A percentile compares a stretch with the other conserved stretches of the same genome.
Conservation (phyloP, 2,113 vertebrate species). For the Hemiprocne comata region DNA sequence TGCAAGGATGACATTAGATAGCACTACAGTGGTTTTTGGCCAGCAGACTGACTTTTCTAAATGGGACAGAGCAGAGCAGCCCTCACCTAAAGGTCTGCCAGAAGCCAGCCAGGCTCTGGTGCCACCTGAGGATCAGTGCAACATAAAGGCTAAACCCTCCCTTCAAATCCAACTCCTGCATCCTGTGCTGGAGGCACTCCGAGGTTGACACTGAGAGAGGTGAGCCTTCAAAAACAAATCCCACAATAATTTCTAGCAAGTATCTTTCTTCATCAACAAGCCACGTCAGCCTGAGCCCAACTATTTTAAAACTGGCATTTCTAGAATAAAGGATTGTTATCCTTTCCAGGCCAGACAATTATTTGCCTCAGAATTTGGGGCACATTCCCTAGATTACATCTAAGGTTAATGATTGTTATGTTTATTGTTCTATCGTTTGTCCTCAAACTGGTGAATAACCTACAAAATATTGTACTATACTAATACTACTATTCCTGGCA, state of each 20-base stretch:
- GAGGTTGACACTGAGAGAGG: not conserved
- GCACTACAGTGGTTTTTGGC: not conserved
- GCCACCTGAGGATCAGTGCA: not conserved
- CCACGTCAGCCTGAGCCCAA: not conserved
- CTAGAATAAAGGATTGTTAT: not conserved
- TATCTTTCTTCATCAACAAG: not conserved
- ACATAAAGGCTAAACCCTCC: not conserved
- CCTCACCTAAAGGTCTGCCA: not conserved
- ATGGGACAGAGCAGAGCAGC: not conserved
- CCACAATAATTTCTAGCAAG: not conserved
- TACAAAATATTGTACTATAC: not conserved
- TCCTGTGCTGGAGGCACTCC: not conserved
- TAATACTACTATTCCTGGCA: rapidly evolving
- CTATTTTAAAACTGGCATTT: not conserved
- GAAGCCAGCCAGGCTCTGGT: not conserved
- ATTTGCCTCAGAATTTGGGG: not conserved
- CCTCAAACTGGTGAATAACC: not conserved
- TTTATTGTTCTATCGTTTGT: not conserved
- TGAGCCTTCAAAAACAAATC: not conserved
- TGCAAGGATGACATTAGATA: not conserved
- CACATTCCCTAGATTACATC: not conserved
- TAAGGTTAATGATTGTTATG: not conserved
- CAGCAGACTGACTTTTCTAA: not conserved
- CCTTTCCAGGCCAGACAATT: not conserved
- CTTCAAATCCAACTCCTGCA: not conserved